A percentile compares a stretch with the other conserved stretches of the same genome.
These are phyloP conservation scores for Drosophila takahashii DNA, from an alignment of 1,140 invertebrate species.

Conservation along the genomic window DNA sequence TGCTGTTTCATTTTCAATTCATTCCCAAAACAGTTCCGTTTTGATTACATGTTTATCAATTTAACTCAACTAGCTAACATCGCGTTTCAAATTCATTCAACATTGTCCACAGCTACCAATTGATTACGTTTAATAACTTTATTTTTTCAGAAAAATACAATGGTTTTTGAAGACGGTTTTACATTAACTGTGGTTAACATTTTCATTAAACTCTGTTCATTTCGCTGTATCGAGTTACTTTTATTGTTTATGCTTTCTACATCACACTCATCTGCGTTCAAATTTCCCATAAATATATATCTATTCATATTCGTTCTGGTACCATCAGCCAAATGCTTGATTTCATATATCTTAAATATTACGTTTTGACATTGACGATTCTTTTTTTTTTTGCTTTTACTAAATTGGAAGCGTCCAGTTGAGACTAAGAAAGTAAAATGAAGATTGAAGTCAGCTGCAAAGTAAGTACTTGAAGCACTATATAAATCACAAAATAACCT, in stretches of 20 bases:
- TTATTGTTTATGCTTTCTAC: constrained; percentile 70
- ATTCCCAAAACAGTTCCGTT: constrained; percentile 47
- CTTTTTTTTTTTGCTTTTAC: constrained; percentile 42
- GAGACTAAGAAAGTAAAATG: constrained; percentile 33
- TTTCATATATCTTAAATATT: constrained; percentile 35
- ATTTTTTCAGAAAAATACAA: constrained; percentile 39
- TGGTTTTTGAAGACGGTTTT: constrained; percentile 69
- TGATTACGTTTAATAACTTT: constrained; percentile 38
- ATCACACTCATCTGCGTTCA: constrained; percentile 56
- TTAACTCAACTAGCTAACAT: constrained; percentile 67
- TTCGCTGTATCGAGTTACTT: constrained; percentile 80
- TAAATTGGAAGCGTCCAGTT: constrained; percentile 61
- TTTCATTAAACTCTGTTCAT: constrained; percentile 57
- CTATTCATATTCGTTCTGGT: constrained; percentile 62
- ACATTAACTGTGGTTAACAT: constrained; percentile 58
- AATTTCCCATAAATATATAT: constrained; percentile 65
- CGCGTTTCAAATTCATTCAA: constrained; percentile 56
- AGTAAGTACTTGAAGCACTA: constrained; percentile 78
- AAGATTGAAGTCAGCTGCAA: constrained; percentile 59
- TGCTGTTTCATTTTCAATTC: constrained; percentile 66
- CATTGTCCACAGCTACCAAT: constrained; percentile 54
- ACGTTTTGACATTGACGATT: constrained; percentile 45
- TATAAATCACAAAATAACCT: constrained; percentile 77
- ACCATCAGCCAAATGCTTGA: constrained; percentile 52
- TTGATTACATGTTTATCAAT: constrained; percentile 48